A percentile compares a stretch with the other conserved stretches of the same genome.
Conservation (phyloP, 2,113 vertebrate genomes). For the Dasyornis broadbenti region DNA sequence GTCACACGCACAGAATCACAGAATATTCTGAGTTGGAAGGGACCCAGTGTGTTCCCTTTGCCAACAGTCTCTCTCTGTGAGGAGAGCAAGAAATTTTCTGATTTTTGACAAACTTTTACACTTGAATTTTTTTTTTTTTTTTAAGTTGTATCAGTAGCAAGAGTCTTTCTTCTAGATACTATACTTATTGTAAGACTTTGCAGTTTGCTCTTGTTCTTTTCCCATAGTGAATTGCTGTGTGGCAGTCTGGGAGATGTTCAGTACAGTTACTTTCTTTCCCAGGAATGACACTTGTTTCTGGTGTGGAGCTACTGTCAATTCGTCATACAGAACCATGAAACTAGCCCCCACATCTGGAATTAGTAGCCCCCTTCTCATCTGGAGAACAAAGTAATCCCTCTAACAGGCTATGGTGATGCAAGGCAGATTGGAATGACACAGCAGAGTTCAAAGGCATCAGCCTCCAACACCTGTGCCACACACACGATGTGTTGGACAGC, state of each 20-base stretch:
- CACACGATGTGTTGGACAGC: neutral
- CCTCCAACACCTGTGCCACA: neutral
- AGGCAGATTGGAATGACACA: conserved; percentile 3
- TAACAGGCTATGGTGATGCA: neutral
- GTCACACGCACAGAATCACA: neutral
- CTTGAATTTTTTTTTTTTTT: neutral
- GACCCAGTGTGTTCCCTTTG: neutral
- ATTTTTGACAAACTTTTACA: neutral
- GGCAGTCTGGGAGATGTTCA: neutral
- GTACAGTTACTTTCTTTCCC: neutral
- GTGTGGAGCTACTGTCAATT: neutral
- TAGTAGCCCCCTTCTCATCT: neutral
- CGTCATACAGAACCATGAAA: neutral
- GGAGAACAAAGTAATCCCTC: neutral
- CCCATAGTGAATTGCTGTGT: neutral
- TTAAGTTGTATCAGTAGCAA: neutral
- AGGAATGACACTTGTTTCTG: neutral
- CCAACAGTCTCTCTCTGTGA: neutral
- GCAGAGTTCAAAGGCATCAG: conserved; percentile 23
- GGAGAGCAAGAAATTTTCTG: neutral
- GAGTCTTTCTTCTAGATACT: neutral
- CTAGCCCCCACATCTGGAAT: neutral
- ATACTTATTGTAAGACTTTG: neutral
- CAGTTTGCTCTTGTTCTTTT: neutral
- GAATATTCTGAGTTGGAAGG: neutral